A percentile compares a stretch with the other conserved stretches of the same genome.
Evolutionary conservation across 2,113 vertebrate genomes (phyloP).

Genomic region (Odocoileus hemionus): DNA sequence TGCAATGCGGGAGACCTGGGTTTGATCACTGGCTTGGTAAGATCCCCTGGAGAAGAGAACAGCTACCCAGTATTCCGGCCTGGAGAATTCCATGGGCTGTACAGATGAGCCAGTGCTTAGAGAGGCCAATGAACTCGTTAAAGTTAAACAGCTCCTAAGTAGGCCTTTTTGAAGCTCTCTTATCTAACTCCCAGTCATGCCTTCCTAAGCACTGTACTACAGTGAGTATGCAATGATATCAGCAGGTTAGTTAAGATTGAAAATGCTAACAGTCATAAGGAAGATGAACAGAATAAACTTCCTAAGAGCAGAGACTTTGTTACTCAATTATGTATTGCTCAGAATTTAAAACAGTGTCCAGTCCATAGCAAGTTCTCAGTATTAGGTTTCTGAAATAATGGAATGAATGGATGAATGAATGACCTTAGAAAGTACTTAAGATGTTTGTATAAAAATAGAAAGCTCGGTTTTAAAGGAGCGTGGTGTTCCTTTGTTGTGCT

Average conservation of each 20-base stretch:
- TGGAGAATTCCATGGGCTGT: not conserved
- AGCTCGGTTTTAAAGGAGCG: not conserved
- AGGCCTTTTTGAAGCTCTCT: not conserved
- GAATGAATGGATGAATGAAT: not conserved
- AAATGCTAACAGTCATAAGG: not conserved
- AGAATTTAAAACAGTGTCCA: not conserved
- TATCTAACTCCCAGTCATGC: not conserved
- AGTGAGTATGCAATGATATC: not conserved
- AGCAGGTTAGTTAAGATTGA: not conserved
- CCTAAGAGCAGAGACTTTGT: not conserved
- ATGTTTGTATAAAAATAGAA: not conserved
- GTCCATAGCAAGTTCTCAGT: not conserved
- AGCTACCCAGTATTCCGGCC: not conserved
- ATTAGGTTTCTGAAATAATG: not conserved
- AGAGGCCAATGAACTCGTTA: not conserved
- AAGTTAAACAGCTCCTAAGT: not conserved
- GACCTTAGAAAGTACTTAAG: not conserved
- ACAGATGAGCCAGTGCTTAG: not conserved
- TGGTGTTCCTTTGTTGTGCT: not conserved
- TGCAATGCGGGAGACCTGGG: not conserved
- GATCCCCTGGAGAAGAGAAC: not conserved
- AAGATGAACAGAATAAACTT: not conserved
- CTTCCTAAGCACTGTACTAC: not conserved
- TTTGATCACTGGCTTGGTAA: not conserved
- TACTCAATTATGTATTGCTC: not conserved